Conservation (phyloP, 2,888 invertebrate genomes). For the Lypha dubia region DNA sequence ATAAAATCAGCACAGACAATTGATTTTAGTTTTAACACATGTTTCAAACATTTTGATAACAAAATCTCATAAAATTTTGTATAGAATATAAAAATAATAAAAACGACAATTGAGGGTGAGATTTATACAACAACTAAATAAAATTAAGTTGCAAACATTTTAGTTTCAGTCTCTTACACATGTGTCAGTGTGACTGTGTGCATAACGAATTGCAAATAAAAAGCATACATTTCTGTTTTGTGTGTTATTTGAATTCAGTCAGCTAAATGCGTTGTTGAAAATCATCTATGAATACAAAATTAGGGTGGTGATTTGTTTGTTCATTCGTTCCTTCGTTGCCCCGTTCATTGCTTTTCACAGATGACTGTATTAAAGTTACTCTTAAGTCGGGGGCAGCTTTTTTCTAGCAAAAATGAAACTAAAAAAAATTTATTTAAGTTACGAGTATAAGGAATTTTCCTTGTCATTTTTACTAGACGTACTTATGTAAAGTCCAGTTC, state of each 20-base stretch:
- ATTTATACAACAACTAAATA: conserved; percentile 44
- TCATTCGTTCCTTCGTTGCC: no score
- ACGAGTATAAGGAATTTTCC: conserved; percentile 54
- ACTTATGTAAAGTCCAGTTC: not conserved
- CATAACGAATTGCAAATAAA: conserved; percentile 67
- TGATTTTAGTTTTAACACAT: conserved; percentile 65
- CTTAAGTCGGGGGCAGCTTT: not conserved
- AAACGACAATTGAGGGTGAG: conserved; percentile 58
- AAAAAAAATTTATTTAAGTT: conserved; percentile 42
- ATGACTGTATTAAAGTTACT: conserved; percentile 8
- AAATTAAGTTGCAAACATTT: conserved; percentile 57
- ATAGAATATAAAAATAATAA: not conserved
- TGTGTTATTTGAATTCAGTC: conserved; percentile 36
- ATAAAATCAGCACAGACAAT: conserved; percentile 49
- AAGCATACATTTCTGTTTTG: conserved; percentile 17
- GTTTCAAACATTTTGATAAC: conserved; percentile 51
- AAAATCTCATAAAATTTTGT: conserved; percentile 41
- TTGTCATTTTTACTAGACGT: not conserved
- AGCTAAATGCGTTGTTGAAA: conserved; percentile 51
- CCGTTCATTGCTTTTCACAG: conserved; percentile 45
- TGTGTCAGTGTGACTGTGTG: conserved; percentile 10
- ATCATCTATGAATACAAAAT: conserved; percentile 61
- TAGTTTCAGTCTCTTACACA: conserved; percentile 24
- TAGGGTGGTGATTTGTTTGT: conserved; percentile 41
- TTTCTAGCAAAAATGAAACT: not conserved